Evolutionary conservation across 2,888 invertebrate genomes (phyloP), one percentile per base, ranked within the genome.

Genomic region (Drosophila flavopinicola): DNA sequence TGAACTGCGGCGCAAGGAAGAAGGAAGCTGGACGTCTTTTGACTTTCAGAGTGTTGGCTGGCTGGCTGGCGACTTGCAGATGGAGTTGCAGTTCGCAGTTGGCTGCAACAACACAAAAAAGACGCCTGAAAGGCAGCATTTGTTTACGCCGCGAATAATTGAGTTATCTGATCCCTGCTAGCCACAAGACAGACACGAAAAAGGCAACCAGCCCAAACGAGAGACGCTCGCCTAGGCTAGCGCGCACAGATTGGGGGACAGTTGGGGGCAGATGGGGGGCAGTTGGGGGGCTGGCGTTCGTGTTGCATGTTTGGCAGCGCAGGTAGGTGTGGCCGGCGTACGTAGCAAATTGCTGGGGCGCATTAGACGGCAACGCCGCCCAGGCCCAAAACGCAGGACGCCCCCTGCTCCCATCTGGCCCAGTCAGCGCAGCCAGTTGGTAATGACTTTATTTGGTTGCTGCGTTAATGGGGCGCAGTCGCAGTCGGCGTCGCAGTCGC

Each of bases 121-220:
- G n/a, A n/a, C n/a, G n/a, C 79, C 80, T 82, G 75, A 85, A 63
- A 80, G 85, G 85, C 80, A 78, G 84, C 87, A 87, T 88, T 88
- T 89, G 87, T 90, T 89, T 89, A 89, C 85, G 87, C 88, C 88
- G 88, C 88, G 82, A 87, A 87, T 90, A 89, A 89, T 90, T 89
- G 90, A 89, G 89, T 89, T 89, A 90, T 90, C 90, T 89, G 89
- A 89, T 90, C 87, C 78, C 72, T 66, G 70, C 75, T 76, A 70
- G 78, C 78, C 75, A 75, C 66, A 76, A 76, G 74, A 66, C 75
- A 75, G 71, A 75, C 73, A 76, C 65, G 65, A 72, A 57, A 61
- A 51, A 15, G 33, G 39, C 39, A 25, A 41, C 15, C 15, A 37
- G 24, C 35, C 52, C 32, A 35, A 76, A 73, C 80, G 52, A 76